Conservation (phyloP, 2,113 vertebrate species). For the Sialia sialis region DNA sequence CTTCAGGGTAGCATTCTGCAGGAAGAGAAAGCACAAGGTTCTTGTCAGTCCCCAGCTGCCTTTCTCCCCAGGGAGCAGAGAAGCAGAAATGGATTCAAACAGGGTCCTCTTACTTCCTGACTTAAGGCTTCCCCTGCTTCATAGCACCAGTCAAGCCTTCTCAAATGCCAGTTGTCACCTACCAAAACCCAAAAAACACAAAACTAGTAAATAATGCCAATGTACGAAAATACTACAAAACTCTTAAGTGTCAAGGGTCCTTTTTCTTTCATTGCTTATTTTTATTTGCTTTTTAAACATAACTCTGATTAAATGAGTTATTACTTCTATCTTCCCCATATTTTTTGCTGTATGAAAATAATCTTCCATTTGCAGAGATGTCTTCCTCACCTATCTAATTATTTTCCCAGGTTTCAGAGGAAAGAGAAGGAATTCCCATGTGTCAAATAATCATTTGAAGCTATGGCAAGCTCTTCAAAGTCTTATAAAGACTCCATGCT, state of each 20-base stretch:
- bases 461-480: neutral
- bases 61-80: neutral
- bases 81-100: neutral
- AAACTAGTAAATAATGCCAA: neutral
- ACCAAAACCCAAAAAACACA: neutral
- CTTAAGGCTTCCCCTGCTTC: conserved; percentile 33
- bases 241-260: neutral
- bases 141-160: conserved; percentile 31
- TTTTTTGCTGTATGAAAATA: neutral
- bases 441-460: neutral
- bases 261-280: neutral
- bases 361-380: neutral
- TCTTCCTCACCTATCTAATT: neutral
- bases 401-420: neutral
- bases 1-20: conserved; percentile 82
- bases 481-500: neutral
- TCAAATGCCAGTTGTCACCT: conserved; percentile 71
- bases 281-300: neutral
- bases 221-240: neutral
- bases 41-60: neutral
- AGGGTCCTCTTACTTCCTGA: conserved; percentile 1
- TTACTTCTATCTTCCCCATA: neutral
- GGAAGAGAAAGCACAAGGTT: neutral
- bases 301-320: neutral
- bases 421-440: neutral